These are phyloP conservation scores for Gouania willdenowi DNA, from an alignment of 2,797 vertebrate species.

Conservation along the genomic window DNA sequence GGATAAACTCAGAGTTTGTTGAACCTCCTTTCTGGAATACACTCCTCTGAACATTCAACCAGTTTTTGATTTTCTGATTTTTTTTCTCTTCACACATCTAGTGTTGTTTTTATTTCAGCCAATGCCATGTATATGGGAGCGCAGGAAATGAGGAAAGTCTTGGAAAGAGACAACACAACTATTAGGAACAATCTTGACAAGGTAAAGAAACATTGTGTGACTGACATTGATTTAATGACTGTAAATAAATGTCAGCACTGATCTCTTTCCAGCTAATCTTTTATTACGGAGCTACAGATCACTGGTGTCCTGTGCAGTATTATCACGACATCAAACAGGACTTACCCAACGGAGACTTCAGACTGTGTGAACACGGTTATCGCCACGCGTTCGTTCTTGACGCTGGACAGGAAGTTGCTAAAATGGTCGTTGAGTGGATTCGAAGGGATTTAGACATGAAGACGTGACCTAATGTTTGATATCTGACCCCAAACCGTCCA, in stretches of 20 bases:
- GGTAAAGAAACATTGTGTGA: no score
- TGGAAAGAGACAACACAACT: conserved; percentile 82
- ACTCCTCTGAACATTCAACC: no score
- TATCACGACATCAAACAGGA: conserved; percentile 87
- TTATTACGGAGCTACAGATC: conserved; percentile 86
- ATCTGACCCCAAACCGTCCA: no score
- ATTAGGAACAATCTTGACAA: conserved; percentile 84
- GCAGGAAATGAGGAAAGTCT: conserved; percentile 88
- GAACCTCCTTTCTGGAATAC: no score
- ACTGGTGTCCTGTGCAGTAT: conserved; percentile 87
- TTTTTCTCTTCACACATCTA: no score
- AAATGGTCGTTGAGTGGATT: conserved; percentile 83
- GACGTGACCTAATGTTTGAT: no score
- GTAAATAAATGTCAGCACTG: no score
- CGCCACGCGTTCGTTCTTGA: conserved; percentile 85
- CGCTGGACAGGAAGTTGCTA: conserved; percentile 78
- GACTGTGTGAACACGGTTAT: conserved; percentile 83
- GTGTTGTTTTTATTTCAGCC: no score
- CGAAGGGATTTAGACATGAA: conserved; percentile 63
- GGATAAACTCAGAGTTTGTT: no score
- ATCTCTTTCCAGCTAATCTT: conserved; percentile 83
- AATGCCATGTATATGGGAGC: conserved; percentile 88
- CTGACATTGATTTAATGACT: no score
- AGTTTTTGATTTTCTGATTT: no score
- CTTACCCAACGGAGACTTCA: conserved; percentile 86